phyloP scores from a whole-genome alignment of 1,140 invertebrate genomes.

The Drosophila bifasciata region DNA sequence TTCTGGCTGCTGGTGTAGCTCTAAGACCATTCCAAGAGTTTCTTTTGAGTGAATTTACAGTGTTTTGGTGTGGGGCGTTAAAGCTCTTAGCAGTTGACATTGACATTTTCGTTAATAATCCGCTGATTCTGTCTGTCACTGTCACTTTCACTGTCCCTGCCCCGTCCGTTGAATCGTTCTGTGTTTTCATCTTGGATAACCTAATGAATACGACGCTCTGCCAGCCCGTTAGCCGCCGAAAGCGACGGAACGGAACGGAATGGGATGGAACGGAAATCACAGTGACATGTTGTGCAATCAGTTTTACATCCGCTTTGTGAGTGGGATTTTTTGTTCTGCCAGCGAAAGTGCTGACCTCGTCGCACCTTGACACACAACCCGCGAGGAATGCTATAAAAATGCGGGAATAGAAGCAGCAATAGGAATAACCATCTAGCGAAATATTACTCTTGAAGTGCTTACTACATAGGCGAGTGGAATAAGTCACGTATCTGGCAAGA shows the following conservation, averaged over 20 bases:
- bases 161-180: slow-evolving; percentile 3
- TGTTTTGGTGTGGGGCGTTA: slow-evolving; percentile 32
- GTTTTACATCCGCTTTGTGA: slow-evolving; percentile 56
- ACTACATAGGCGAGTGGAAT: slow-evolving; percentile 46
- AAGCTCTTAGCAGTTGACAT: slow-evolving; percentile 61
- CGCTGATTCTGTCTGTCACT: slow-evolving; percentile 8
- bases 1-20: slow-evolving; percentile 27
- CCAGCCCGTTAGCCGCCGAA: slow-evolving; percentile 8
- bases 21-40: slow-evolving; percentile 33
- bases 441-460: slow-evolving; percentile 18
- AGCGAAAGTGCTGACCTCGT: slow-evolving; percentile 60
- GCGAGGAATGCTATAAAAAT: slow-evolving; percentile 59
- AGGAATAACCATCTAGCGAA: slow-evolving; percentile 33
- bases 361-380: slow-evolving; percentile 60
- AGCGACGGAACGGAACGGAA: slow-evolving; percentile 37
- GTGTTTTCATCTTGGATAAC: slow-evolving; percentile 59
- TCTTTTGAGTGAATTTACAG: slow-evolving; percentile 37
- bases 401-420: slow-evolving; percentile 18
- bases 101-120: slow-evolving; percentile 62
- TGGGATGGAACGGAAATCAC: slow-evolving; percentile 56
- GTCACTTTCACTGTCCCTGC: not conserved
- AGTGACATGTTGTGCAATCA: slow-evolving; percentile 64
- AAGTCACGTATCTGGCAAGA: slow-evolving; percentile 76
- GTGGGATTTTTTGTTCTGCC: slow-evolving; percentile 37
- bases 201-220: slow-evolving; percentile 58